Base-by-base conservation (phyloP, 2,113 vertebrate genomes). In the Oryzias curvinotus region DNA sequence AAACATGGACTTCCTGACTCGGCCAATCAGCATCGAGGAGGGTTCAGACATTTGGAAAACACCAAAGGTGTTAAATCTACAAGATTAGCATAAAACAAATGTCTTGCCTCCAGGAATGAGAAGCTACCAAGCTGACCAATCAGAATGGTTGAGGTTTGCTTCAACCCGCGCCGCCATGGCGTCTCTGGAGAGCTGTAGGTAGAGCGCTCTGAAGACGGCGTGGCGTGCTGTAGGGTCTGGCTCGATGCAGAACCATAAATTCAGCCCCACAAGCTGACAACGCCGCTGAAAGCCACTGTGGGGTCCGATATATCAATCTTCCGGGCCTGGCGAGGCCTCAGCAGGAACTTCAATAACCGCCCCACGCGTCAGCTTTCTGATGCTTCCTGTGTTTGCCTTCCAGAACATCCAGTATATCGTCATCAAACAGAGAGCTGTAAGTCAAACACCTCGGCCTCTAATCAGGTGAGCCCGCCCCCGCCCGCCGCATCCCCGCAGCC, bases 361-460 rank as follows among this genome's bases (percentile, higher is more conserved):
- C 72, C 66, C 7, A 25, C 12, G 18, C 23, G 5, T 52, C 16
- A 8, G 18, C 4, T 41, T 52, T 70, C 59, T 3, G 44, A 52
- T 50, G 66, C 64, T 54, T 43, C 18, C 10, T 19, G 56, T 1
- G 52, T 71, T 52, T 30, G 51, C 25, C 51, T 26, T 62, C 60
- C 62, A 65, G 18, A 72, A 68, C 71, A 69, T 56, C 61, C 55
- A 5, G 5, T 52, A 7, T 64, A 68, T 73, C 72, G 65, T 17
- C 55, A 55, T 49, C 77, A 77, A 66, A 68, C 16, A 16, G 23
- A 30, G 68, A 77, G 75, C 72, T 66, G 77, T 52, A 79, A 83
- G 82, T 85, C 82, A 80, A 85, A 82, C 82, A 78, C 75, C 81
- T 81, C 66, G 49, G 65, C 79, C 54, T 75, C 77, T 84, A 88